These are phyloP conservation scores for Prietella phreatophila DNA, from an alignment of 2,113 vertebrate genomes.

Conservation along the genomic window DNA sequence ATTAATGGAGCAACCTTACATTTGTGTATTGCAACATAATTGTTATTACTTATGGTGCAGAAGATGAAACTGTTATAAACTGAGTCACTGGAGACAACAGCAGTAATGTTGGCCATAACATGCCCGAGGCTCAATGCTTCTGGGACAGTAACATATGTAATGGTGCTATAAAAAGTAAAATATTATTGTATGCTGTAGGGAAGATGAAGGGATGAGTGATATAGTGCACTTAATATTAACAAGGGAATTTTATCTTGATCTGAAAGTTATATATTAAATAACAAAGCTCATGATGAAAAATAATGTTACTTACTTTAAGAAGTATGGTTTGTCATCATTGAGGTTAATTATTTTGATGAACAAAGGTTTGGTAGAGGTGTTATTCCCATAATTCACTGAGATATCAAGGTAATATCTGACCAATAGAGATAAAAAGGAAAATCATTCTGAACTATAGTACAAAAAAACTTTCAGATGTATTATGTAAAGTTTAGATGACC, in stretches of 20 bases:
- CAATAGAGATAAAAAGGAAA: not conserved
- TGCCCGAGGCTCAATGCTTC: not conserved
- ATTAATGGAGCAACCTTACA: not conserved
- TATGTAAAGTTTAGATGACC: not conserved
- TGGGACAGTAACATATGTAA: not conserved
- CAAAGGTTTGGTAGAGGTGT: not conserved
- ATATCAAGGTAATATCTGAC: not conserved
- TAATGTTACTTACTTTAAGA: not conserved
- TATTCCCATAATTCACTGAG: not conserved
- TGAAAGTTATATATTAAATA: not conserved
- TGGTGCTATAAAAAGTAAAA: not conserved
- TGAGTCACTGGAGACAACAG: not conserved
- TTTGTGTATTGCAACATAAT: not conserved
- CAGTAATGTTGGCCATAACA: not conserved
- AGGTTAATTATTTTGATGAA: not conserved
- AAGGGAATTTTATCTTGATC: not conserved
- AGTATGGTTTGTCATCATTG: not conserved
- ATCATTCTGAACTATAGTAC: not conserved
- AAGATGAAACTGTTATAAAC: not conserved
- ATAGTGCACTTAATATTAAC: not conserved
- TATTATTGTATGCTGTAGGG: not conserved
- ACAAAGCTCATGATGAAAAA: not conserved
- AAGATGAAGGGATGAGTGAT: not conserved
- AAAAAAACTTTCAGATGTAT: not conserved
- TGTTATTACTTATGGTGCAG: slow-evolving; percentile 1